A percentile compares a stretch with the other conserved stretches of the same genome.
Conservation (phyloP, 2,113 vertebrate genomes). For the Odontesthes bonariensis region DNA sequence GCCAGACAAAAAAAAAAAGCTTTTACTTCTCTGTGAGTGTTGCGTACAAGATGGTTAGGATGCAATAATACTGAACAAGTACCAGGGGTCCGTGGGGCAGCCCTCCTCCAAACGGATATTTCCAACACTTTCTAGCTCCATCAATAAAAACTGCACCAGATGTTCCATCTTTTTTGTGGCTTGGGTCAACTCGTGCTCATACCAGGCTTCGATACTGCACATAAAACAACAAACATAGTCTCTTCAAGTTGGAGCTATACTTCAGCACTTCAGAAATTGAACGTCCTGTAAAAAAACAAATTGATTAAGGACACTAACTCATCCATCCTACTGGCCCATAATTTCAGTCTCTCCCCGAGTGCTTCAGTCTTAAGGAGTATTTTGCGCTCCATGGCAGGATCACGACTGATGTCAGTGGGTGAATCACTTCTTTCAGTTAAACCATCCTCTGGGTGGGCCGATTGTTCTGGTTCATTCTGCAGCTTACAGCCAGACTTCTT, state of each 20-base stretch:
- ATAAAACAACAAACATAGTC: conserved; percentile 4
- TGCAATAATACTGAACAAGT: conserved; percentile 22
- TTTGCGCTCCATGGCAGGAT: conserved; percentile 71
- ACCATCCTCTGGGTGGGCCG: conserved; percentile 42
- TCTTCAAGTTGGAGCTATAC: not conserved
- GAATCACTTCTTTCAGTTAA: conserved; percentile 39
- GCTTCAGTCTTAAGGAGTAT: conserved; percentile 80
- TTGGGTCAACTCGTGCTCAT: conserved; percentile 73
- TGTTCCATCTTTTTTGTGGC: conserved; percentile 78
- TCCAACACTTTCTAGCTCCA: conserved; percentile 87
- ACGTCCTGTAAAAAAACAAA: not conserved
- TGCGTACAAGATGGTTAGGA: not conserved
- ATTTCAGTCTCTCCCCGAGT: conserved; percentile 78
- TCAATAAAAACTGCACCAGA: conserved; percentile 82
- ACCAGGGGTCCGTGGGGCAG: conserved; percentile 83
- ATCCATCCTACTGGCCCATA: conserved; percentile 81
- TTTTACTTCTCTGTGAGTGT: not conserved
- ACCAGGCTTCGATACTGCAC: conserved; percentile 80
- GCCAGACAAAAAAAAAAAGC: not conserved
- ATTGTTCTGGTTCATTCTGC: conserved; percentile 29
- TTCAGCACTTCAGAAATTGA: not conserved
- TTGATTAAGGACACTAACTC: conserved; percentile 73
- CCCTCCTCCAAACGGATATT: conserved; percentile 89
- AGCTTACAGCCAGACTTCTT: conserved; percentile 49
- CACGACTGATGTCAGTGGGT: conserved; percentile 30